Base-by-base conservation (phyloP, 2,888 invertebrate genomes). In the Oxytorus armatus region DNA sequence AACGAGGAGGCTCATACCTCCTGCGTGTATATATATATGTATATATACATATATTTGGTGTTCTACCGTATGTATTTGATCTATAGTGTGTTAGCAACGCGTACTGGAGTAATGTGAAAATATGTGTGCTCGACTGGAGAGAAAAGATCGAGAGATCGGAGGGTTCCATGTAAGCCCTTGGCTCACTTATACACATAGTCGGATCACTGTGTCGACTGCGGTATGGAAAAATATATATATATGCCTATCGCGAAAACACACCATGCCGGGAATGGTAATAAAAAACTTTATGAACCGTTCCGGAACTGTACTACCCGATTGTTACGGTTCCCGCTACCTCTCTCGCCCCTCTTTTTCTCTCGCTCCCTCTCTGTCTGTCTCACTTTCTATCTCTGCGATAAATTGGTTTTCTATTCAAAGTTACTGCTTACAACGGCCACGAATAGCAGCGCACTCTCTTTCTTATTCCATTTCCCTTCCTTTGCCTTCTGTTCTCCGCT, bases 241-340 rank as follows among this genome's bases (percentile, higher is more conserved):
- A 23, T 59, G 53, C 36, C 66, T 44, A 59, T 72, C 51, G n/a
- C 42, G 23, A 25, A 42, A 21, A 39, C 79, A 44, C 73, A 57
- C 72, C 61, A 63, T 70, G 70, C 70, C 70, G 18, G 36, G 69
- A 63, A 79, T 63, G 47, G 77, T 77, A 82, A 82, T 84, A 84
- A 84, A 81, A 83, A 84, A 82, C 29, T 84, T 84, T 84, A 84
- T 82, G 84, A 82, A 83, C 81, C 81, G 70, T 83, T 84, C 78
- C 65, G 80, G 73, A 78, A 79, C 73, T 75, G 81, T 80, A 82
- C 79, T 78, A 79, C 76, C 80, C 84, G 79, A 83, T 84, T 84
- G 81, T 84, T 82, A 83, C 80, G 80, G 78, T 81, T 65, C 76
- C 59, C 69, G 72, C 75, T 65, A 44, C 57, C 55, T 69, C 36